These are phyloP conservation scores for Lepus oiostolus DNA, from an alignment of 2,797 vertebrate genomes.

Conservation along the genomic window DNA sequence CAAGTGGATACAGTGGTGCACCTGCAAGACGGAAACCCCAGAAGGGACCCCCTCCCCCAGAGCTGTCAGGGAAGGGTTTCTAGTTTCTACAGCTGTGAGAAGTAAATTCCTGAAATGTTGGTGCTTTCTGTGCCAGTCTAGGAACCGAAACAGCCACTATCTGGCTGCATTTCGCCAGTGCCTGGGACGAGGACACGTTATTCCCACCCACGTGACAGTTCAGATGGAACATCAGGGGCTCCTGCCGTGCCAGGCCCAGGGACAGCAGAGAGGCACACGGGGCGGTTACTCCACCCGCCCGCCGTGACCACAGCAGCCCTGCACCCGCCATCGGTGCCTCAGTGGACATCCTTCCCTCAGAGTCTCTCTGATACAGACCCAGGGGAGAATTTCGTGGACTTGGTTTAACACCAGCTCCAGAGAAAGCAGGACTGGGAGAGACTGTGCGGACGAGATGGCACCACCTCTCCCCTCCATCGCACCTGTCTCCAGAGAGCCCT, in stretches of 20 bases:
- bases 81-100: not conserved
- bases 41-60: not conserved
- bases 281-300: too few relatives aligned
- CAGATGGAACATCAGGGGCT: not conserved
- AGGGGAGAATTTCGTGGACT: not conserved
- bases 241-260: not conserved
- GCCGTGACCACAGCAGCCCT: not conserved
- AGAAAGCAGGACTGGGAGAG: not conserved
- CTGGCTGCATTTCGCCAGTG: not conserved
- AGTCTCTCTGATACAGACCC: not conserved
- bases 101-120: not conserved
- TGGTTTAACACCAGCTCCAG: not conserved
- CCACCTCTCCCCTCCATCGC: not conserved
- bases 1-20: not conserved
- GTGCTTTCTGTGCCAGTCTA: not conserved
- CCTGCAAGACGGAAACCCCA: not conserved
- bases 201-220: not conserved
- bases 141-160: not conserved
- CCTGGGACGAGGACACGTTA: not conserved
- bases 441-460: not conserved
- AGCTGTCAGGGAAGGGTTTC: not conserved
- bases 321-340: not conserved
- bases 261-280: not conserved
- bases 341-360: slow-evolving; percentile 32
- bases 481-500: not conserved